These are phyloP conservation scores for Thalassoma bifasciatum DNA, from an alignment of 2,113 vertebrate genomes.

Conservation along the genomic window DNA sequence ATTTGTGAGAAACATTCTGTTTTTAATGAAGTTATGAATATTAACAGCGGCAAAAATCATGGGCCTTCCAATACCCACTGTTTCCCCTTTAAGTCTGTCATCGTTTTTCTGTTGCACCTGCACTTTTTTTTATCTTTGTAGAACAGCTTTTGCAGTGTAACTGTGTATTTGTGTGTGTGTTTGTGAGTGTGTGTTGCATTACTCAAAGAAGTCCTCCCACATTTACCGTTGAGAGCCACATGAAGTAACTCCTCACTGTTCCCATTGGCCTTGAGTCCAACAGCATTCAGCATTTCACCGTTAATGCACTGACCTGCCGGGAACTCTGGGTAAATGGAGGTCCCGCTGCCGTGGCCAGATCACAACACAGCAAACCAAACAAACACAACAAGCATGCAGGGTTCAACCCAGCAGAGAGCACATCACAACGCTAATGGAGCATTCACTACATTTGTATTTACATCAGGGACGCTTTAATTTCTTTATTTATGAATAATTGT, in stretches of 20 bases:
- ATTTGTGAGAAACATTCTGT: no score
- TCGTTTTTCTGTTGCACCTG: conserved; percentile 8
- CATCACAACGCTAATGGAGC: conserved; percentile 63
- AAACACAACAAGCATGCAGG: conserved; percentile 42
- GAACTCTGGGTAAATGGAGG: conserved; percentile 55
- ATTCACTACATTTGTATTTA: conserved; percentile 47
- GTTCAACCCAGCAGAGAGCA: conserved; percentile 42
- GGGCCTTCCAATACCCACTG: no score
- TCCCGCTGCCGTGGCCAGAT: conserved; percentile 45
- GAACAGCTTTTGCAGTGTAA: conserved; percentile 2
- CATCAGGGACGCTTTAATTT: conserved; percentile 60
- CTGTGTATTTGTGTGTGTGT: not conserved
- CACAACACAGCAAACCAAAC: conserved; percentile 57
- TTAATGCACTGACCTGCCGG: conserved; percentile 61
- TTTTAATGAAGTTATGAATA: no score
- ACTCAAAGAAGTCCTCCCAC: conserved; percentile 28
- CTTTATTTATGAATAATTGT: conserved; percentile 58
- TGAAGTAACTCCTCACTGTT: conserved; percentile 39
- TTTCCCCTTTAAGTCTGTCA: no score
- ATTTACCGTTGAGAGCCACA: conserved; percentile 26
- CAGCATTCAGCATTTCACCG: conserved; percentile 36
- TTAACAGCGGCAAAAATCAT: no score
- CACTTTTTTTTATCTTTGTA: conserved; percentile 4
- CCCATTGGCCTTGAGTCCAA: conserved; percentile 34
- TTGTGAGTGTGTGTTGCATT: conserved; percentile 19